Evolutionary conservation across 2,888 invertebrate species (phyloP), one percentile per base, ranked within the genome.

Genomic region (Allolobophora icterica): DNA sequence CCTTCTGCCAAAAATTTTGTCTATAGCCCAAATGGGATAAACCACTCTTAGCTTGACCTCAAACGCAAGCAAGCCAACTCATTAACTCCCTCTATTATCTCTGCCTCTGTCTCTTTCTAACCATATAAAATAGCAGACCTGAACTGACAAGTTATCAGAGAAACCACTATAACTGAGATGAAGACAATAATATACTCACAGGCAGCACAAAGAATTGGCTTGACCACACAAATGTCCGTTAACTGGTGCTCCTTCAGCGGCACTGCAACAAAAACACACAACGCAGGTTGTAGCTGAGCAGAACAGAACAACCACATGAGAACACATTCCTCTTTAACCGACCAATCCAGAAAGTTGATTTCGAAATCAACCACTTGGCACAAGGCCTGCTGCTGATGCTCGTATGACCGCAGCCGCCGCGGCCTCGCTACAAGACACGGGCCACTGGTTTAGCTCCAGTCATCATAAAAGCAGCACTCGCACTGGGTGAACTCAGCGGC

Each of bases 281-380:
- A 30, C 5, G 11, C 71, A 30, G 30, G 71, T 71, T 71, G n/a
- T 71, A 71, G 71, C 71, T 52, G 3, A 24, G 35, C 87, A 87
- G 38, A 34, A 87, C 38, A 87, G 71, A 71, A 71, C 6, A 71
- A n/a, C 30, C 71, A 71, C 8, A 71, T 0, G n/a, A 71, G 71
- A 71, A n/a, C 71, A 71, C 71, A 71, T 8, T n/a, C 71, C 71
- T 24, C 21, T 21, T 24, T 11, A 4, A n/a, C 30, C 8, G 13
- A 8, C 71, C 71, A 71, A 71, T 71, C 30, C 71, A 71, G 30
- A 71, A 71, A 71, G 71, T 71, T 71, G 71, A 71, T 71, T 71
- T 71, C n/a, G 71, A 71, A n/a, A 71, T 71, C 87, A 87, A 35
- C 38, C 87, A 87, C 34, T 24, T 87, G 87, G 87, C 87, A 35